Base-by-base conservation (phyloP, 2,888 invertebrate genomes). In the Tholera decimalis region DNA sequence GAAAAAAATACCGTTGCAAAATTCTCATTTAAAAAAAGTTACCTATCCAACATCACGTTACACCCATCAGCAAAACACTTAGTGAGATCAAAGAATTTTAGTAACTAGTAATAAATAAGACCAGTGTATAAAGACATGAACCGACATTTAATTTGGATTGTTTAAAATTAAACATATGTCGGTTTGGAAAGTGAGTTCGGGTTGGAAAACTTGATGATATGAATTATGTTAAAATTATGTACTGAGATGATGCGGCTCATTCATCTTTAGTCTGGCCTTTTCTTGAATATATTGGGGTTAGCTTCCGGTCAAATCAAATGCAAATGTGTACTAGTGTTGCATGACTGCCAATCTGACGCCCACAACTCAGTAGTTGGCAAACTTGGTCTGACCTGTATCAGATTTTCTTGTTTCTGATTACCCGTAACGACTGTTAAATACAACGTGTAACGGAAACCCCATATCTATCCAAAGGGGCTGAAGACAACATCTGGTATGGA, bases 31-130 rank as follows among this genome's bases (percentile, higher is more conserved):
- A 50, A 41, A 24, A 71, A 63, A 53, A 49, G 43, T 43, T 51
- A 66, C 49, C 37, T 15, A 41, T 51, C 37, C 24, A 56, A 70
- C 65, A 63, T 73, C 69, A 60, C 35, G 11, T 6, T 47, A 24
- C 43, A 67, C 39, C 50, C 54, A 54, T 70, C 76, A 73, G 56
- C 39, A 20, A 59, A 51, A 71, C 68, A 74, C 70, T 80, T 65
- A 65, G 15, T 24, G 39, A 82, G 79, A 82, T 82, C 80, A 82
- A 82, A 82, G 80, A 65, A 26, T 15, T 69, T 54, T 49, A 61
- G 53, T 64, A 76, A 78, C 77, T 64, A 64, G 60, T 57, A 69
- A 73, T 76, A 82, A 80, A 80, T 83, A 80, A 75, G 47, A 66
- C 9, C 22, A 76, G 72, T 79, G 60, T 56, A 78, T 82, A 69